Evolutionary conservation across 2,113 vertebrate genomes (phyloP).

Genomic region (Procavia capensis): DNA sequence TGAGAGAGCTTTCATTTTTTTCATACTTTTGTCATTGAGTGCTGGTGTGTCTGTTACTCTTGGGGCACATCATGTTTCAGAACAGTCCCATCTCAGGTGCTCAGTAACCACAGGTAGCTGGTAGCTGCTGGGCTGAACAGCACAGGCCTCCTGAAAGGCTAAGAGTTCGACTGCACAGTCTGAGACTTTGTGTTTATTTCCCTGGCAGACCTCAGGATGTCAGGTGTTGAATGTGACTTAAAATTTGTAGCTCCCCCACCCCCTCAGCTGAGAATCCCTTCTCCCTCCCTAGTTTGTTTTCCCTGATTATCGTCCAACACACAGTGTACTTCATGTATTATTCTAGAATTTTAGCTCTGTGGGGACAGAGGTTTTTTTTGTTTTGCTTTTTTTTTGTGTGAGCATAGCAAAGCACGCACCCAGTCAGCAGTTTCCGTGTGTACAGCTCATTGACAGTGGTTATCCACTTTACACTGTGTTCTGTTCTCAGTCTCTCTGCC

Average conservation of each 20-base stretch:
- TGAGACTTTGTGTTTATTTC: background rate
- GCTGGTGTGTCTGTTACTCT: background rate
- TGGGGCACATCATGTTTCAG: background rate
- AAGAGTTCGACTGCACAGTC: background rate
- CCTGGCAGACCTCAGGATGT: background rate
- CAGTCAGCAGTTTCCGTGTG: background rate
- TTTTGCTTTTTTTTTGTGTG: background rate
- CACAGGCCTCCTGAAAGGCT: background rate
- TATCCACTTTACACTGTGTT: background rate
- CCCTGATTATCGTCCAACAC: background rate
- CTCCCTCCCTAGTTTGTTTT: background rate
- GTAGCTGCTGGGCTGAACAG: background rate
- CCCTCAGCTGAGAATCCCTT: fast-evolving
- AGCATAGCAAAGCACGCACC: background rate
- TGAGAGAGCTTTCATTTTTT: background rate
- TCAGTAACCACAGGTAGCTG: background rate
- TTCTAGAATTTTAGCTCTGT: background rate
- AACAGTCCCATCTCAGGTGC: background rate
- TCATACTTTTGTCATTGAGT: background rate
- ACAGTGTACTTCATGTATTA: background rate
- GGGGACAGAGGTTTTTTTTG: background rate
- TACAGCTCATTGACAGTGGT: background rate
- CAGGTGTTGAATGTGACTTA: background rate
- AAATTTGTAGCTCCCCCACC: too few relatives aligned
- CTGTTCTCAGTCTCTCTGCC: background rate